These are phyloP conservation scores for Sylvia atricapilla DNA, from an alignment of 2,113 vertebrate genomes.

Conservation along the genomic window DNA sequence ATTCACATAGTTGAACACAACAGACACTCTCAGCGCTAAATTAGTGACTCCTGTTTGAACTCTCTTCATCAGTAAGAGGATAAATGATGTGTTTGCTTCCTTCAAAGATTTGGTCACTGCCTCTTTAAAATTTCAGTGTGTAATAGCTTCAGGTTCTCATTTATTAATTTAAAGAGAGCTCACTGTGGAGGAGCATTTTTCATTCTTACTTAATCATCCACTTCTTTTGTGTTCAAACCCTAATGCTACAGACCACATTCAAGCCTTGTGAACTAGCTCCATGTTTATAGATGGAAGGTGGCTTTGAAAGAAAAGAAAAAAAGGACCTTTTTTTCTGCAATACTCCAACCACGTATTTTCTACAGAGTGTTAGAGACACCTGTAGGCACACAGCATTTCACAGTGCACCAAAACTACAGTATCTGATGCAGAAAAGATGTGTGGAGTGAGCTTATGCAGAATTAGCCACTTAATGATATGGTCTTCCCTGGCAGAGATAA, in stretches of 20 bases:
- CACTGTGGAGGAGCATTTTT: not conserved
- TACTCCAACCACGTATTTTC: not conserved
- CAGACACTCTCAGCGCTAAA: not conserved
- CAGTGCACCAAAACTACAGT: not conserved
- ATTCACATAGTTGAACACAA: not conserved
- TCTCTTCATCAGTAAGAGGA: not conserved
- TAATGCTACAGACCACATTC: not conserved
- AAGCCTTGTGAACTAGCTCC: not conserved
- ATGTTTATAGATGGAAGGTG: not conserved
- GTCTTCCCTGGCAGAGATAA: not conserved
- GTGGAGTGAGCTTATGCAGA: not conserved
- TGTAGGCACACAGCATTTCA: not conserved
- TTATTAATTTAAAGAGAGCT: not conserved
- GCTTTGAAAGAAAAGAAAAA: not conserved
- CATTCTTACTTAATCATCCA: not conserved
- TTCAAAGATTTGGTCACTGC: not conserved
- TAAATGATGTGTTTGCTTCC: not conserved
- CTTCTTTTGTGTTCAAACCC: constrained; percentile 8
- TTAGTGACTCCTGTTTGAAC: not conserved
- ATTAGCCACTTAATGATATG: not conserved
- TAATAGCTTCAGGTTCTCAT: not conserved
- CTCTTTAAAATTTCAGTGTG: not conserved
- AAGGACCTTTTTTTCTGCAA: not conserved
- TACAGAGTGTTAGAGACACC: not conserved
- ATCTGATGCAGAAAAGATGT: not conserved